Base-by-base conservation (phyloP, 1,140 invertebrate genomes). In the Formica exsecta region DNA sequence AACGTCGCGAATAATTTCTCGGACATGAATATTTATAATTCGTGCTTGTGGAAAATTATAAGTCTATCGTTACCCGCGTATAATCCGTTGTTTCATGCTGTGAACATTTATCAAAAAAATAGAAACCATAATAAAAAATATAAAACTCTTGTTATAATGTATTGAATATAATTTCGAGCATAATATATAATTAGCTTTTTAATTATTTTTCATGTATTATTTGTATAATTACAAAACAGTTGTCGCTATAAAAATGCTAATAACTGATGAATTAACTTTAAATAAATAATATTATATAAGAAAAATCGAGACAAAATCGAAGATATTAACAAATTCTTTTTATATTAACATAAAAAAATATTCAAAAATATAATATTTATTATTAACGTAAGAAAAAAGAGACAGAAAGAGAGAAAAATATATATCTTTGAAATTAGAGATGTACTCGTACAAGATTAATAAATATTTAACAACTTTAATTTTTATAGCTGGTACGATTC, bases 11-110 rank as follows among this genome's bases (percentile, higher is more conserved):
- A 76, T 38, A 74, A 84, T 54, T 74, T 38, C 57, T 76, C 9
- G 13, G 16, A 54, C 19, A 76, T 74, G 71, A 84, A 84, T 84
- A 84, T 84, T 84, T 84, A 84, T 84, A 84, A 84, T 54, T 61
- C 77, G 5, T 73, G 59, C 13, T 54, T 22, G 59, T 54, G 19
- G 36, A 84, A 65, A 70, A 51, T 76, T 54, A 85, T 59, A 76
- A 86, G 36, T 51, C 11, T 32, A 8, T 13, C 48, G 48, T 65
- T 85, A 66, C 19, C 2, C 32, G 76, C 11, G 9, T 16, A 76
- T 32, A 66, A 77, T 16, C n/a, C 44, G 76, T 79, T 77, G 51
- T 71, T 81, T 29, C 51, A 25, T 25, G 51, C 51, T 73, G 66
- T 25, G 48, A 61, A 19, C 0, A 25, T 59, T 71, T 71, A 51